phyloP scores from a whole-genome alignment of 92 coral and sea anemone genomes.

The Pocillopora grandis region DNA sequence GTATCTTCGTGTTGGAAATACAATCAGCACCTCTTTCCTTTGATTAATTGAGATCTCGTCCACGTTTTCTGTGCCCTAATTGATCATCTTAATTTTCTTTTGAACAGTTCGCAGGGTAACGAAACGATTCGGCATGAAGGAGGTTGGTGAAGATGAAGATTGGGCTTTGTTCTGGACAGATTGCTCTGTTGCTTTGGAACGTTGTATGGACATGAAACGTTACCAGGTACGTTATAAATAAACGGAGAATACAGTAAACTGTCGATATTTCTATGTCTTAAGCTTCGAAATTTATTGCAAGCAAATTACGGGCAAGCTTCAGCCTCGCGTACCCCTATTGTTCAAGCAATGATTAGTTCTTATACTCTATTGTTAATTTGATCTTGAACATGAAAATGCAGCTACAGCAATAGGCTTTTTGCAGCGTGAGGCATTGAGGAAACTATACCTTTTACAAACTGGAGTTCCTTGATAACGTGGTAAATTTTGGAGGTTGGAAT shows the following conservation, averaged over 20 bases:
- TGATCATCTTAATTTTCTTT: neutral
- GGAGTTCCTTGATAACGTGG: neutral
- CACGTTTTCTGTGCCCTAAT: neutral
- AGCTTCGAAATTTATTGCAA: no score
- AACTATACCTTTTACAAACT: no score
- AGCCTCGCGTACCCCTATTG: no score
- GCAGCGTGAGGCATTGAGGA: no score
- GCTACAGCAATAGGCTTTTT: no score
- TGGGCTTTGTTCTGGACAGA: constrained; percentile 98
- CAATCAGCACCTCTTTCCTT: neutral
- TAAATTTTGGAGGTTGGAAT: neutral
- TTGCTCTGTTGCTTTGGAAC: constrained; percentile 91
- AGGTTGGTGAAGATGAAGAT: constrained; percentile 98
- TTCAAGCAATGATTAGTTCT: neutral
- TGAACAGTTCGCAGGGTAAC: constrained; percentile 87
- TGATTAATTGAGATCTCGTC: neutral
- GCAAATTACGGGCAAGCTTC: no score
- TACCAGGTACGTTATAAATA: constrained; percentile 72
- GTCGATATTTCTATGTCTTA: neutral
- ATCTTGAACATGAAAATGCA: neutral
- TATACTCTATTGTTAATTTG: neutral
- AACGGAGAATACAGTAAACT: neutral
- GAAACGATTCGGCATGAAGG: constrained; percentile 96
- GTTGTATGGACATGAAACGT: constrained; percentile 98
- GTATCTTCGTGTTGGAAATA: constrained; percentile 21